Evolutionary conservation across 1,140 invertebrate genomes (phyloP).

Genomic region (Atta texana): DNA sequence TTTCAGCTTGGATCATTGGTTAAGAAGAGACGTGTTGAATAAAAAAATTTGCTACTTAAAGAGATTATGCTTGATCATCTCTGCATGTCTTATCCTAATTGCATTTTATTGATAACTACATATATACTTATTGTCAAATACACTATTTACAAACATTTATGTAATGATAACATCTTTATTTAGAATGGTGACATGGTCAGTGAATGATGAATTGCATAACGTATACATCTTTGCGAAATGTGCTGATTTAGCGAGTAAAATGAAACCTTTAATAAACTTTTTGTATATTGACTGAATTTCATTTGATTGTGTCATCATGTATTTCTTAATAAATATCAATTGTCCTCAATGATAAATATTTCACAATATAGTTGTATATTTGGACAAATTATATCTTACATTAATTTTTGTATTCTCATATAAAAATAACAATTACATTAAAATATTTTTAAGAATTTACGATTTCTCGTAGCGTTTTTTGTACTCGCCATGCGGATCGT

Average conservation of each 20-base stretch:
- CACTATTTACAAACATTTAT: slow-evolving; percentile 45
- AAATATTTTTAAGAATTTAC: slow-evolving; percentile 37
- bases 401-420: not conserved
- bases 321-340: not conserved
- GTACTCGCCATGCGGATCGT: slow-evolving; percentile 84
- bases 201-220: not conserved
- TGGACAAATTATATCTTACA: not conserved
- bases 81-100: not conserved
- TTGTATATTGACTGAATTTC: not conserved
- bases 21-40: slow-evolving; percentile 90
- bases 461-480: slow-evolving; percentile 78
- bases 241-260: not conserved
- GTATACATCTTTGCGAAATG: not conserved
- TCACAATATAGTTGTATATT: not conserved
- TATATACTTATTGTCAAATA: slow-evolving; percentile 35
- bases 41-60: slow-evolving; percentile 33
- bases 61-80: not conserved
- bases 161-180: not conserved
- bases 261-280: not conserved
- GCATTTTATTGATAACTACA: slow-evolving; percentile 27
- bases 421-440: not conserved
- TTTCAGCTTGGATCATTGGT: slow-evolving; percentile 90
- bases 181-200: not conserved
- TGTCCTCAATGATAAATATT: not conserved
- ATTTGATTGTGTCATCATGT: not conserved